Percentiles rank a stretch among this genome's conserved stretches.
Conservation (phyloP, 2,888 invertebrate species). For the Pemphredon lugubris region DNA sequence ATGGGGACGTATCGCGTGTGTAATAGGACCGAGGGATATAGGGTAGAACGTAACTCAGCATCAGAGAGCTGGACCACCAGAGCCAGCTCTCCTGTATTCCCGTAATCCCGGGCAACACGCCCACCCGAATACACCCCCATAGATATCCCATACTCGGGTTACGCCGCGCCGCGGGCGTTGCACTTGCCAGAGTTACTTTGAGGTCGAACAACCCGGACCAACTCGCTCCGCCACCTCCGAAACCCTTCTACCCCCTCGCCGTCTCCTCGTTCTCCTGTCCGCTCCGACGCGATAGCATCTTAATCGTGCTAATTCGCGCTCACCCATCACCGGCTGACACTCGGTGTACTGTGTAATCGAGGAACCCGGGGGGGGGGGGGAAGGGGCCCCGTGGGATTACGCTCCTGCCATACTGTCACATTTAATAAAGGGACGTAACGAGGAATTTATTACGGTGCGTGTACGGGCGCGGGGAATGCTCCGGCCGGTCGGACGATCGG, state of each 20-base stretch:
- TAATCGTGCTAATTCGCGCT: conserved; percentile 72
- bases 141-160: conserved; percentile 56
- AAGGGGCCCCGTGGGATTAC: conserved; percentile 25
- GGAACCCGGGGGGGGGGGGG: too few species aligned
- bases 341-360: conserved; percentile 27
- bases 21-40: conserved; percentile 79
- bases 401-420: conserved; percentile 7
- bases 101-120: conserved; percentile 78
- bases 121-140: conserved; percentile 61
- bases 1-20: conserved; percentile 66
- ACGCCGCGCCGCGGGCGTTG: conserved; percentile 63
- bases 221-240: too few species aligned
- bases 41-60: conserved; percentile 79
- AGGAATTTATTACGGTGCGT: neutral
- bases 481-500: too few species aligned
- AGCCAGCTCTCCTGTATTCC: conserved; percentile 55
- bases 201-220: conserved; percentile 69
- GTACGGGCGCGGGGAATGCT: too few species aligned
- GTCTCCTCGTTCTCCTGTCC: conserved; percentile 60
- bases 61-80: conserved; percentile 71
- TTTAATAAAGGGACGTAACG: conserved; percentile 26
- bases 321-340: conserved; percentile 53
- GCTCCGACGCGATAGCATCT: conserved; percentile 68
- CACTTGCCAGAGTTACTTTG: conserved; percentile 77
- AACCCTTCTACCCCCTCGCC: conserved; percentile 32